phyloP scores from a whole-genome alignment of 2,797 vertebrate species.

The Sebastes matsubarae region DNA sequence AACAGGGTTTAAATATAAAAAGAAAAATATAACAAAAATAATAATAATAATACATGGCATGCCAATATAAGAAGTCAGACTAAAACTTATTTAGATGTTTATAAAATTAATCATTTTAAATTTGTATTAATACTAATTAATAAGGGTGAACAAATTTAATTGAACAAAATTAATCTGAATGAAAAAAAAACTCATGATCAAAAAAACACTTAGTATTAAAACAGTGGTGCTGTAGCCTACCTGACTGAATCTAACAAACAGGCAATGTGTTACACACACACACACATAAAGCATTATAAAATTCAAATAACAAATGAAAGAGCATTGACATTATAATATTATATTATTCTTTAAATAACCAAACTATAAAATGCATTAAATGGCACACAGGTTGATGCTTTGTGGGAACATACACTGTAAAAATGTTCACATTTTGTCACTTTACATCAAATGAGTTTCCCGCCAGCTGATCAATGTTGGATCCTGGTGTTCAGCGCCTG shows the following conservation, averaged over 20 bases:
- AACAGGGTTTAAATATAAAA: background rate
- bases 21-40: background rate
- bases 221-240: background rate
- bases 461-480: conserved; percentile 2
- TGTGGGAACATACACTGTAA: background rate
- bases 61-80: background rate
- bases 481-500: conserved; percentile 18
- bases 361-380: background rate
- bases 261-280: background rate
- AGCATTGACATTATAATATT: background rate
- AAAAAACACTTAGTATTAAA: background rate
- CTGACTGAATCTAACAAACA: background rate
- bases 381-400: background rate
- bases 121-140: background rate
- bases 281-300: background rate
- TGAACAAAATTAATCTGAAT: background rate
- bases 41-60: background rate
- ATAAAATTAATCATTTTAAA: background rate
- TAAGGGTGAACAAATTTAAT: background rate
- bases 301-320: background rate
- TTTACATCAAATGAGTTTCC: background rate
- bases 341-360: background rate
- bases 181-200: background rate
- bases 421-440: background rate
- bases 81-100: background rate